Base-by-base conservation (phyloP, 2,113 vertebrate genomes). In the Cryptoleucopteryx plumbea region DNA sequence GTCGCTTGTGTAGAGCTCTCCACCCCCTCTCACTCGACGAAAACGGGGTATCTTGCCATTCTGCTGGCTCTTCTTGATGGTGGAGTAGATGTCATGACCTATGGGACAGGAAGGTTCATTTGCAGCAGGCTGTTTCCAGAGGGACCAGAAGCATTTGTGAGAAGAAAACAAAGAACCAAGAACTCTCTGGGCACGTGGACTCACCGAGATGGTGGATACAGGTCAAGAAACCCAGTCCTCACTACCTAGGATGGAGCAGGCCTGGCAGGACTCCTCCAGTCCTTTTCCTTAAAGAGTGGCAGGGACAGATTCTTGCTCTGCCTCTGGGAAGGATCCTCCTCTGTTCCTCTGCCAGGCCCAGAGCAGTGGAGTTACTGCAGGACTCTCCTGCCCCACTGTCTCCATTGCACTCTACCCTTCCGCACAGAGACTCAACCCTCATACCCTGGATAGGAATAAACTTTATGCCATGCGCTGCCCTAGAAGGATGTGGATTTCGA, bases 61-160 rank as follows among this genome's bases (percentile, higher is more conserved):
- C 90, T 97, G 97, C 53, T 97, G 97, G 68, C 98, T 97, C 93
- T 98, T 98, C 97, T 94, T 97, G 95, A 98, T 98, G 40, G 98
- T 98, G 40, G 98, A 98, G 80, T 98, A 98, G n/a, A 98, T 98
- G 59, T 97, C 94, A 0, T 96, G 89, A 56, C 96, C 98, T 98
- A 91, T 0, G 16, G 82, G 47, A 27, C 1, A 15, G 29, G 52
- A 12, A 67, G 29, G 32, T 29, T 38, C 36, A 2, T 63, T 82
- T 48, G 18, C 55, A 43, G 47, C 0, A 0, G 31, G 13, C 48
- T 63, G 36, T 50, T 70, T 83, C 53, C 18, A 0, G 72, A 58
- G 21, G 1, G n/a, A 22, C 14, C 47, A 61, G 38, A 16, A 68
- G 19, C 56, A 15, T 20, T 36, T 34, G 29, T 16, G 18, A 52